phyloP scores from a whole-genome alignment of 1,140 invertebrate genomes.

The Drosophila sp. region DNA sequence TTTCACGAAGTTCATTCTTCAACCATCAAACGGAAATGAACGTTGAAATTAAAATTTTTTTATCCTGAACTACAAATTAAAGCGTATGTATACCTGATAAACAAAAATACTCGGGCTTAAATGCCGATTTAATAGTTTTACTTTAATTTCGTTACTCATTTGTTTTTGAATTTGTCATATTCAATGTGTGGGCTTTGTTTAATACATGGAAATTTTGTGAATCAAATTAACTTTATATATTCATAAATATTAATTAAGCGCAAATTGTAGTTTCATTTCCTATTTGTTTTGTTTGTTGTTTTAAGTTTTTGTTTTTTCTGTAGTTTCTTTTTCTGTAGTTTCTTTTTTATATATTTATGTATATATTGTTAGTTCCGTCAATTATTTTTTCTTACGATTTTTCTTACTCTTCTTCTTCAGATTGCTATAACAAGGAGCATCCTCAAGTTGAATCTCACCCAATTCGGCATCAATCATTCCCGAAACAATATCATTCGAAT shows the following conservation, averaged over 20 bases:
- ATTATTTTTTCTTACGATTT: conserved; percentile 33
- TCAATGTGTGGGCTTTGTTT: neutral
- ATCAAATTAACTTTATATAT: neutral
- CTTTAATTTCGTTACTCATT: neutral
- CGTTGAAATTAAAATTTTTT: no score
- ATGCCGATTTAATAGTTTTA: neutral
- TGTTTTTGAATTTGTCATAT: neutral
- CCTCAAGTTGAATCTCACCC: neutral
- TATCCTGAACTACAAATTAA: no score
- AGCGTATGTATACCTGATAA: no score
- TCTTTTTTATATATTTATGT: neutral
- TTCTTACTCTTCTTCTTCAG: conserved; percentile 41
- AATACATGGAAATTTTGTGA: neutral
- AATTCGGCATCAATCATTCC: neutral
- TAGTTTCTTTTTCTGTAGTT: neutral
- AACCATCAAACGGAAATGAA: no score
- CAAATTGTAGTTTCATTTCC: no score
- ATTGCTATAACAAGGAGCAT: neutral
- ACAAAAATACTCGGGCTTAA: no score
- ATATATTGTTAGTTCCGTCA: neutral
- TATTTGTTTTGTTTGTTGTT: neutral
- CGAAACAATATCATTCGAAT: neutral
- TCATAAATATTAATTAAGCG: no score
- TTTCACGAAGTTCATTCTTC: no score
- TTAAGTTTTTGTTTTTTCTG: neutral